These are phyloP conservation scores for Xyrichtys novacula DNA, from an alignment of 2,797 vertebrate genomes.

Conservation along the genomic window DNA sequence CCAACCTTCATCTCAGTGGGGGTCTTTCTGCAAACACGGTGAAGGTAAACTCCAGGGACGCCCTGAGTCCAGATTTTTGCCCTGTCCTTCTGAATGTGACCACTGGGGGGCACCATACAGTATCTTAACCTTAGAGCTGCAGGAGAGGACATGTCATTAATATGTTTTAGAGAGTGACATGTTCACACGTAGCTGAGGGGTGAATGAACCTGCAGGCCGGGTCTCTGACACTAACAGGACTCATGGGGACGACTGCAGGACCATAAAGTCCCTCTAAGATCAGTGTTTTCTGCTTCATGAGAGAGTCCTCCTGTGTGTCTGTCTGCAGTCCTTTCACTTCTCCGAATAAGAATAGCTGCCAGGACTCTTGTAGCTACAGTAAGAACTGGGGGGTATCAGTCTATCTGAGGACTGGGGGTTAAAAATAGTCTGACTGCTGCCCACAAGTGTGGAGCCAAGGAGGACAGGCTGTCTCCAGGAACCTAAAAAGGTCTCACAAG, in stretches of 20 bases:
- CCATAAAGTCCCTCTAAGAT: background rate
- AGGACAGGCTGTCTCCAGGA: conserved; percentile 67
- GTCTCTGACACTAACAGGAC: background rate
- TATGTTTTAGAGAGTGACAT: background rate
- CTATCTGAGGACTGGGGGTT: conserved; percentile 68
- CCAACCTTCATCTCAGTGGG: too few relatives aligned
- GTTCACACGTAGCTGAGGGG: too few relatives aligned
- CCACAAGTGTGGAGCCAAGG: conserved; percentile 73
- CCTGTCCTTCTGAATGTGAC: background rate
- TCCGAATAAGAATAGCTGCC: conserved; percentile 58
- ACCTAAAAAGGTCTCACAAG: conserved; percentile 82
- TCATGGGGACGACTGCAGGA: conserved; percentile 2
- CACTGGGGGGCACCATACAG: conserved; percentile 3
- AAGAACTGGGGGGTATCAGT: conserved; percentile 63
- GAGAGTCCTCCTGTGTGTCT: background rate
- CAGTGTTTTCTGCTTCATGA: background rate
- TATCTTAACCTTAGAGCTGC: background rate
- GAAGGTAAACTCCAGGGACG: too few relatives aligned
- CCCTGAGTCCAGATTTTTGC: too few relatives aligned
- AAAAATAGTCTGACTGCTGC: conserved; percentile 81
- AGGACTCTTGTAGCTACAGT: conserved; percentile 70
- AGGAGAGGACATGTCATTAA: background rate
- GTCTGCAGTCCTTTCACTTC: conserved; percentile 2
- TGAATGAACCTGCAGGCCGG: background rate
- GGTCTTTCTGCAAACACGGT: too few relatives aligned